phyloP scores from a whole-genome alignment of 2,113 vertebrate genomes.

The Otis tarda region DNA sequence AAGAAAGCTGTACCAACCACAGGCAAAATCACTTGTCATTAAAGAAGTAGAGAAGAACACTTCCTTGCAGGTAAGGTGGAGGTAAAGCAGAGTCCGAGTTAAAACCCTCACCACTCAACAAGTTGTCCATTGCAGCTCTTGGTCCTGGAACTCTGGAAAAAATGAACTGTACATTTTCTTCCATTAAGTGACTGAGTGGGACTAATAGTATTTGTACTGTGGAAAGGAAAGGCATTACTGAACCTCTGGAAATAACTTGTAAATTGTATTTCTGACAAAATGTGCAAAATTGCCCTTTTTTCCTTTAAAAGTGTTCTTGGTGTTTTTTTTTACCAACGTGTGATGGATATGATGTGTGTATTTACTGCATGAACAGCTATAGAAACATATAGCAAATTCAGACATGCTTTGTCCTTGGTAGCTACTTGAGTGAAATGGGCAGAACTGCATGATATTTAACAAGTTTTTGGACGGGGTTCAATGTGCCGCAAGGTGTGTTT shows the following conservation, averaged over 20 bases:
- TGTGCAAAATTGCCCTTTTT: background rate
- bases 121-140: background rate
- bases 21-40: background rate
- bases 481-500: background rate
- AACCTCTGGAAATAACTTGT: background rate
- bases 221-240: background rate
- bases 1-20: background rate
- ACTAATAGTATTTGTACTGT: background rate
- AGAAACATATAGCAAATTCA: background rate
- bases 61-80: background rate
- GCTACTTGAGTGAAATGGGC: background rate
- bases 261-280: background rate
- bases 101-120: background rate
- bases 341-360: background rate
- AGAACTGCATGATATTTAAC: background rate
- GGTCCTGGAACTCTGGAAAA: background rate
- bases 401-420: background rate
- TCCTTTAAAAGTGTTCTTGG: background rate
- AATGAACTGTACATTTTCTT: accelerated
- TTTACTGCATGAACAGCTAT: background rate
- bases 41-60: background rate
- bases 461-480: background rate
- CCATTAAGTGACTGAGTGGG: background rate
- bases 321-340: background rate
- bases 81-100: background rate